Conservation (phyloP, 2,113 vertebrate genomes). For the Pleuronectes platessa region DNA sequence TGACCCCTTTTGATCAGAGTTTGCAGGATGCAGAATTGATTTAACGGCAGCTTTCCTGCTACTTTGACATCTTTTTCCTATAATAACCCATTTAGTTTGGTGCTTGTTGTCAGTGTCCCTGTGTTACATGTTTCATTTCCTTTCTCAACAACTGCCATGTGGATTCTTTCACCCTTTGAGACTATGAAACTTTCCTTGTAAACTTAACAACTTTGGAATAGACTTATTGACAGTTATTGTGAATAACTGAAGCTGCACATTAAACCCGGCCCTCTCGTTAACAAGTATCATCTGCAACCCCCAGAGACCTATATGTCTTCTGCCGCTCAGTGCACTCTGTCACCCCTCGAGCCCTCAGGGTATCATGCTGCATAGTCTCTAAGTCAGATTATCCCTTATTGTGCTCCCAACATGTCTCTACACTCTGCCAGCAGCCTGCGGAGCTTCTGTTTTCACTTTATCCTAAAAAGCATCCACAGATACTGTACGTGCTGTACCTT, state of each 20-base stretch:
- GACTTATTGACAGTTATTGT: conserved; percentile 24
- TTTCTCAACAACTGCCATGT: conserved; percentile 18
- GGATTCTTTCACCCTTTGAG: conserved; percentile 16
- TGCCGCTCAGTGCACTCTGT: conserved; percentile 61
- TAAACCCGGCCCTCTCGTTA: conserved; percentile 47
- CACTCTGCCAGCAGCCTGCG: conserved; percentile 36
- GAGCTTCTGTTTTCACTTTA: conserved; percentile 51
- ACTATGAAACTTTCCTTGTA: conserved; percentile 1
- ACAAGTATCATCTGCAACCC: conserved; percentile 44
- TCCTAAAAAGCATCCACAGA: not conserved
- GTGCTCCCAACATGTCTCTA: conserved; percentile 63
- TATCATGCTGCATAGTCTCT: conserved; percentile 59
- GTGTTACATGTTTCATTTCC: not conserved
- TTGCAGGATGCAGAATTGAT: not conserved
- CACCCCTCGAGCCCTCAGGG: conserved; percentile 67
- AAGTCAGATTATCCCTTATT: conserved; percentile 69
- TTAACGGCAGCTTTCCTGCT: not conserved
- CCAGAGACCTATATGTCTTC: conserved; percentile 44
- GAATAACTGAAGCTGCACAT: conserved; percentile 21
- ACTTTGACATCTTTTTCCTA: not conserved
- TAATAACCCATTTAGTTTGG: not conserved
- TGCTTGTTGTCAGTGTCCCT: not conserved
- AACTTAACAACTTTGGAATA: conserved; percentile 49
- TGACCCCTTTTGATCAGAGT: conserved; percentile 16
- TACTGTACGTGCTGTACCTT: conserved; percentile 25